Evolutionary conservation across 2,797 vertebrate species (phyloP).

Genomic region (Anguilla marmorata): DNA sequence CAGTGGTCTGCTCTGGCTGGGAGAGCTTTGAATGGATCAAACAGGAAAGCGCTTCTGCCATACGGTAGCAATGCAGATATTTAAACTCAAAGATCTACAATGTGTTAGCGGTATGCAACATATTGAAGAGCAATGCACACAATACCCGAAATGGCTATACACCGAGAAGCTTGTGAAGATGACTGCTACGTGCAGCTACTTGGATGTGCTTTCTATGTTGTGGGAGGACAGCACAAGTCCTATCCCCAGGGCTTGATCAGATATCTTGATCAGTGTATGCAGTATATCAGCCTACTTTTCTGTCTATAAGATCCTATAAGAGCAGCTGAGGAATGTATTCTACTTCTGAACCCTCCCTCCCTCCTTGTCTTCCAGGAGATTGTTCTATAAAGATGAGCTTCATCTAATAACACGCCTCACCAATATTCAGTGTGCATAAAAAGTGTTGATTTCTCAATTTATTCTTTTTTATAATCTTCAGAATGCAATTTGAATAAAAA

Average conservation of each 20-base stretch:
- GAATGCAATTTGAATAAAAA: constrained; percentile 4
- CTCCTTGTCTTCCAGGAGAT: background rate
- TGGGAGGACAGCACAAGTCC: background rate
- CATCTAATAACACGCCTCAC: constrained; percentile 7
- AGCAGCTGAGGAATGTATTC: background rate
- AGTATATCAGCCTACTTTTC: background rate
- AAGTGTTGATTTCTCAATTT: background rate
- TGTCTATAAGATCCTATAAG: background rate
- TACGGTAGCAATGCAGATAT: background rate
- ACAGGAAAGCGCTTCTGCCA: background rate
- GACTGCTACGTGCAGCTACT: background rate
- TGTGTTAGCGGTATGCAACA: background rate
- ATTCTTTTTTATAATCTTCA: background rate
- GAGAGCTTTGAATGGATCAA: background rate
- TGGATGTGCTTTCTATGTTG: background rate
- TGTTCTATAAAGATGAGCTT: background rate
- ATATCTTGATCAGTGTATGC: background rate
- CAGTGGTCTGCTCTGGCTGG: background rate
- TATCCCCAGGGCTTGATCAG: background rate
- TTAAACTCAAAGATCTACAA: background rate
- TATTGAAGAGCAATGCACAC: background rate
- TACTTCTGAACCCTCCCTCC: background rate
- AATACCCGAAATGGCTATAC: background rate
- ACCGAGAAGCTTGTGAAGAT: background rate
- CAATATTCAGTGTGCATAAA: background rate